Evolutionary conservation across 2,888 invertebrate species (phyloP).

Genomic region (Drosophila barbarae): DNA sequence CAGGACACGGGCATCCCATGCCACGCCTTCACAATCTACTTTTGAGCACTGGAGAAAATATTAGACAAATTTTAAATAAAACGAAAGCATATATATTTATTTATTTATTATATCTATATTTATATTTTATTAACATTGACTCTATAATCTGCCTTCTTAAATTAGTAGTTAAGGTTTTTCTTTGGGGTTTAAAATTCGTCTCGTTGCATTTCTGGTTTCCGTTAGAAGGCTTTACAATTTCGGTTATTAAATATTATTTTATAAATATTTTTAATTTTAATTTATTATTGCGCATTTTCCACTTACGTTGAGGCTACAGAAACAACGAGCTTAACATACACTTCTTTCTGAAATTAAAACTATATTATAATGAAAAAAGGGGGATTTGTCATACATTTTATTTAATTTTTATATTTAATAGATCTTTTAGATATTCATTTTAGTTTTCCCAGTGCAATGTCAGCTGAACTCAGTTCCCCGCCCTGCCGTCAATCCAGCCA

Average conservation of each 20-base stretch:
- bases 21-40: too few species aligned
- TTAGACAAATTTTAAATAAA: too few species aligned
- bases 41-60: not conserved
- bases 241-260: not conserved
- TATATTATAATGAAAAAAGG: not conserved
- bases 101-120: not conserved
- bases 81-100: too few species aligned
- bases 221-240: not conserved
- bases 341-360: not conserved
- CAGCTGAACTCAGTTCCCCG: constrained; percentile 5
- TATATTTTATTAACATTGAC: not conserved
- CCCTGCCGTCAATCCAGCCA: constrained; percentile 4
- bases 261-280: not conserved
- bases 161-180: too few species aligned
- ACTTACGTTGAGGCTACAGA: too few species aligned
- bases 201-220: not conserved
- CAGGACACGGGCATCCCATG: too few species aligned
- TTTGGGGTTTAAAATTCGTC: not conserved
- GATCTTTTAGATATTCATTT: not conserved
- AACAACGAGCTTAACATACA: not conserved
- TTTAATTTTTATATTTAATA: not conserved
- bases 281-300: not conserved
- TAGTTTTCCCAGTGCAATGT: constrained; percentile 3
- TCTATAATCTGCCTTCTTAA: too few species aligned
- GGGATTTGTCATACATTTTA: not conserved